These are phyloP conservation scores for Amia ocellicauda DNA, from an alignment of 2,113 vertebrate genomes.

Conservation along the genomic window DNA sequence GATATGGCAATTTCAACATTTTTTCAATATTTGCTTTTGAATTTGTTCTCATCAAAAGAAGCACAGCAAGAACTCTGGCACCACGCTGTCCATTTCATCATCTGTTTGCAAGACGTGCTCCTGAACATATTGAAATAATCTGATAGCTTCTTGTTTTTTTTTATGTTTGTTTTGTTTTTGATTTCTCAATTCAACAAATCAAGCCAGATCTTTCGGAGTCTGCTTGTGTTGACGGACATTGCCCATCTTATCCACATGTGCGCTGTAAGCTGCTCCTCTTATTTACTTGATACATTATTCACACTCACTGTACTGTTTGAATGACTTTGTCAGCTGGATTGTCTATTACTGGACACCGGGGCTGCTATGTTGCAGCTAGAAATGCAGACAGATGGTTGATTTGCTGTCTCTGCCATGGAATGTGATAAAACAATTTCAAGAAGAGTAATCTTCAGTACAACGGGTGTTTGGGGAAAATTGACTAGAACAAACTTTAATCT, in stretches of 20 bases:
- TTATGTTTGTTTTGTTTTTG: no score
- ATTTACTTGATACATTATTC: not conserved
- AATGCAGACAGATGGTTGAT: slow-evolving; percentile 1
- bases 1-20: not conserved
- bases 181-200: no score
- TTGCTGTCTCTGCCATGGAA: not conserved
- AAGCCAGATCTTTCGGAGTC: no score
- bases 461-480: slow-evolving; percentile 14
- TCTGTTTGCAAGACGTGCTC: no score
- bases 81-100: no score
- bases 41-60: not conserved
- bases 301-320: not conserved
- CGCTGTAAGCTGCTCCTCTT: not conserved
- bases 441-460: slow-evolving; percentile 30
- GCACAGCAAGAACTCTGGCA: no score
- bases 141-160: no score
- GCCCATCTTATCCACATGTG: no score
- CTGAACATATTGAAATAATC: no score
- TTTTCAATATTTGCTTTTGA: not conserved
- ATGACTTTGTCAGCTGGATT: not conserved
- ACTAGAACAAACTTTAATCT: not conserved
- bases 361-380: no score
- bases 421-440: not conserved
- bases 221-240: no score
- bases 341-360: not conserved